Evolutionary conservation across 2,888 invertebrate genomes (phyloP).

Genomic region (Drosophila atripex): DNA sequence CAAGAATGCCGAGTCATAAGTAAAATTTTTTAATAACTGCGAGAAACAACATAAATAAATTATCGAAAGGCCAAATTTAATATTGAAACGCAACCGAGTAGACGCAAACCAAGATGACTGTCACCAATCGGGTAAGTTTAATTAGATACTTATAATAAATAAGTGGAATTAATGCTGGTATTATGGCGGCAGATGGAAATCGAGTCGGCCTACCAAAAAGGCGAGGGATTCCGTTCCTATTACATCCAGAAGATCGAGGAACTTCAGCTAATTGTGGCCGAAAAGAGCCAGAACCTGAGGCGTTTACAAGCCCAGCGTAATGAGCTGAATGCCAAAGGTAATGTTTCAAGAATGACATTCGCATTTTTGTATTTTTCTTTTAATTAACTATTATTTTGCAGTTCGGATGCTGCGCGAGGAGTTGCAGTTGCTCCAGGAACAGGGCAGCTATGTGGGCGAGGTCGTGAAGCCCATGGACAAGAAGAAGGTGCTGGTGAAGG

Average conservation of each 20-base stretch:
- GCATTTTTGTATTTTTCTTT: too few relatives aligned
- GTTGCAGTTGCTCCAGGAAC: slow-evolving; percentile 97
- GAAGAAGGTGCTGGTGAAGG: slow-evolving; percentile 99
- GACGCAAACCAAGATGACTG: slow-evolving; percentile 69
- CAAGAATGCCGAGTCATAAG: slow-evolving; percentile 41
- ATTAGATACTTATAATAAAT: neutral
- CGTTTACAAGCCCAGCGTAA: slow-evolving; percentile 99
- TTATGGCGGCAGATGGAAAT: slow-evolving; percentile 79
- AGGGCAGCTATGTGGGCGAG: slow-evolving; percentile 99
- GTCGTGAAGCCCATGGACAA: slow-evolving; percentile 99
- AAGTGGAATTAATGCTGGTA: neutral
- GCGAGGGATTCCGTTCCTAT: slow-evolving; percentile 97
- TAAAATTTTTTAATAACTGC: slow-evolving; percentile 6
- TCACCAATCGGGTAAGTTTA: slow-evolving; percentile 76
- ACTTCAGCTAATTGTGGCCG: slow-evolving; percentile 96
- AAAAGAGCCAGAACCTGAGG: slow-evolving; percentile 98
- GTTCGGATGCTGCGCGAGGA: slow-evolving; percentile 99
- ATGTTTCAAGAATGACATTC: neutral
- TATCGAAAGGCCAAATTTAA: neutral
- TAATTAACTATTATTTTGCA: slow-evolving; percentile 80
- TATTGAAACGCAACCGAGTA: neutral
- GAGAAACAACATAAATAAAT: neutral
- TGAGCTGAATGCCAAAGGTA: slow-evolving; percentile 99
- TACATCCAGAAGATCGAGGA: slow-evolving; percentile 99
- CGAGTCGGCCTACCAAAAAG: slow-evolving; percentile 78